Evolutionary conservation across 2,888 invertebrate species (phyloP).

Genomic region (Allacma fusca): DNA sequence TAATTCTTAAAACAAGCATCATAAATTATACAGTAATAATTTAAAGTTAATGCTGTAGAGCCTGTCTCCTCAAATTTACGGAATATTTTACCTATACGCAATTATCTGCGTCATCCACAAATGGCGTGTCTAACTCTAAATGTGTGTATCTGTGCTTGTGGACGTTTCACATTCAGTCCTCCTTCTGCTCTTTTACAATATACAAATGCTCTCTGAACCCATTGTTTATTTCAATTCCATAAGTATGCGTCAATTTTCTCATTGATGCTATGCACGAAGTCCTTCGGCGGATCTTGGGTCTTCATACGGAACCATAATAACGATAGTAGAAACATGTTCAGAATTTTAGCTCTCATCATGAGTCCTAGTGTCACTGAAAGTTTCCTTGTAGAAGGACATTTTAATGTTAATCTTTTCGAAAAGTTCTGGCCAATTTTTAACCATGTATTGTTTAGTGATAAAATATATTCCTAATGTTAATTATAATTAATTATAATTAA

Average conservation of each 20-base stretch:
- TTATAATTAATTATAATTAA: too few relatives aligned
- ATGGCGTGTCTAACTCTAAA: neutral
- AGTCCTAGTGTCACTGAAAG: neutral
- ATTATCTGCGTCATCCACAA: too few relatives aligned
- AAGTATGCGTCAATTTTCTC: neutral
- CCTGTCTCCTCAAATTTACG: too few relatives aligned
- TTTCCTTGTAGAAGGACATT: neutral
- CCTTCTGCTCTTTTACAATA: neutral
- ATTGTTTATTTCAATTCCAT: neutral
- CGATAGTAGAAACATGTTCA: neutral
- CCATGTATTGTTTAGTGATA: neutral
- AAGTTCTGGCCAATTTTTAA: slow-evolving; percentile 1
- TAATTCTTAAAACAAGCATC: too few relatives aligned
- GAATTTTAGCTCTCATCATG: neutral
- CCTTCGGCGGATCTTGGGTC: neutral
- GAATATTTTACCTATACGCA: neutral
- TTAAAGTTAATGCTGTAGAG: neutral
- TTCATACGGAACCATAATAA: neutral
- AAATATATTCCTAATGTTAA: neutral
- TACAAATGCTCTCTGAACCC: neutral
- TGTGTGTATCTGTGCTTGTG: neutral
- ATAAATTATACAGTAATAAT: too few relatives aligned
- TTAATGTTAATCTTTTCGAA: neutral
- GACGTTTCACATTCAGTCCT: neutral
- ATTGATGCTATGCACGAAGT: neutral